Evolutionary conservation across 2,797 vertebrate species (phyloP), one percentile per base, ranked within the genome.

Genomic region (Orestias chungarensis): DNA sequence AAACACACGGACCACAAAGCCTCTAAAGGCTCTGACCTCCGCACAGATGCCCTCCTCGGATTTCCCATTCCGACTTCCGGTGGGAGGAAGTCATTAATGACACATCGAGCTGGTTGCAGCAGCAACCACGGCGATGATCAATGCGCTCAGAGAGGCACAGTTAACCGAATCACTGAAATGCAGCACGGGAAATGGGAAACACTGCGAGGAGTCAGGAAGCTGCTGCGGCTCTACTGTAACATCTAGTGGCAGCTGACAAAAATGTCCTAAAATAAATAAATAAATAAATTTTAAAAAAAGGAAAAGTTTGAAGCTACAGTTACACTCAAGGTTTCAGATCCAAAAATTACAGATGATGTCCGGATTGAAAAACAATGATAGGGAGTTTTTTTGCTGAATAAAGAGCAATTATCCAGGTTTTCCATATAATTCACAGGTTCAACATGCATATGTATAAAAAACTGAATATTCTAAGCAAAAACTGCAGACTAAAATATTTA

Each of bases 71-170:
- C 80, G 75, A 86, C 82, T 86, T 85, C 72, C 77, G 54, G 78
- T 74, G 27, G 18, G 70, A 43, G 82, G 81, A 87, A 90, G 77
- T 87, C 87, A 87, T 82, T 83, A 83, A 79, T 77, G 87, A 75
- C 79, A 77, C 76, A 79, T 67, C 64, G 68, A 85, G 80, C 50
- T 29, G 54, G 68, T 15, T 25, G 35, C 31, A 40, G 33, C 57
- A 61, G 61, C 42, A 47, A 75, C 73, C 71, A 44, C n/a, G 71
- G 71, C 61, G 57, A 49, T 46, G 25, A 70, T 27, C 40, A n/a
- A 68, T 20, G 38, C 20, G 73, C 70, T 87, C 55, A 44, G 71
- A 61, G 70, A 40, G 75, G 66, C 75, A 59, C 8, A 69, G 52
- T 8, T 25, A 57, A 73, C 29, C 40, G 40, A n/a, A n/a, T 57